Evolutionary conservation across 2,888 invertebrate genomes (phyloP).

Genomic region (Napeogenes inachia): DNA sequence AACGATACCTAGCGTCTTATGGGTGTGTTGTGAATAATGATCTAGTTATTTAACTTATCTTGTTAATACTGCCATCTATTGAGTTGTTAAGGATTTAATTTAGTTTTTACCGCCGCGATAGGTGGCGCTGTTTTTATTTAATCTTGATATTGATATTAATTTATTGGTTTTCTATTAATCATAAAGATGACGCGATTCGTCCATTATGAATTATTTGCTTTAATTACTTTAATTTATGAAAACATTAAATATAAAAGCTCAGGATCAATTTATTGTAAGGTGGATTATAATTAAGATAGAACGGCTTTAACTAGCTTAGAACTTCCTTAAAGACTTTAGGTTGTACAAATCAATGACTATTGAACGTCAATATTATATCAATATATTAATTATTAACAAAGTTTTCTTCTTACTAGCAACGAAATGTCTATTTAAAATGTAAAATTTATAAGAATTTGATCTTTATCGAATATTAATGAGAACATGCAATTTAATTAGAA

Average conservation of each 20-base stretch:
- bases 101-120: slow-evolving; percentile 9
- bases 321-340: slow-evolving; percentile 70
- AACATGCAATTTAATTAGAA: background rate
- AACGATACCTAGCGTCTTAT: slow-evolving; percentile 30
- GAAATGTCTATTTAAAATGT: slow-evolving; percentile 23
- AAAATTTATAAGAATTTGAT: slow-evolving; percentile 19
- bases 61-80: slow-evolving; percentile 26
- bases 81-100: slow-evolving; percentile 1
- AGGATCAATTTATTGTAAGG: slow-evolving; percentile 33
- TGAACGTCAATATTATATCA: slow-evolving; percentile 32
- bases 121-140: slow-evolving; percentile 23
- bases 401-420: slow-evolving; percentile 30
- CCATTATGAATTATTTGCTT: slow-evolving; percentile 11
- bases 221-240: slow-evolving; percentile 8
- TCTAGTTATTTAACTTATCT: slow-evolving; percentile 13
- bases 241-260: slow-evolving; percentile 18
- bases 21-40: slow-evolving; percentile 30
- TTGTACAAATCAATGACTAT: slow-evolving; percentile 55
- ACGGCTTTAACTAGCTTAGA: slow-evolving; percentile 75
- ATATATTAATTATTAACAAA: slow-evolving; percentile 26
- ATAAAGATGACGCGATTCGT: slow-evolving; percentile 4
- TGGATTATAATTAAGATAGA: slow-evolving; percentile 59
- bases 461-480: slow-evolving; percentile 7
- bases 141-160: background rate
- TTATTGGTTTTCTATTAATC: background rate